Evolutionary conservation across 92 coral and sea anemone genomes (phyloP), one percentile per base, ranked within the genome.

Genomic region (Porites evermanni): DNA sequence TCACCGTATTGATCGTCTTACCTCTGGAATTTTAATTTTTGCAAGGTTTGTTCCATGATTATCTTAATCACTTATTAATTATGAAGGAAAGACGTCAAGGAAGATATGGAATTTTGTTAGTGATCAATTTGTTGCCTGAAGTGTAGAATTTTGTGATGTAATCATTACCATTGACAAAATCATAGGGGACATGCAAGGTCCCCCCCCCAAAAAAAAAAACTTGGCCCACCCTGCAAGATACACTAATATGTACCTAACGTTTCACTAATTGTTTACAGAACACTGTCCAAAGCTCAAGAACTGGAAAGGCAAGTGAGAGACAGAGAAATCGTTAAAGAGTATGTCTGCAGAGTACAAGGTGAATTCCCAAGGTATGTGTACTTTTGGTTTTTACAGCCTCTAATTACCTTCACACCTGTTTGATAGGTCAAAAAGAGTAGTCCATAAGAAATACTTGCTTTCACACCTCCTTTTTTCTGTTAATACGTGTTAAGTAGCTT

Each of bases 11-110:
- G 99, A 97, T 76, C 93, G 99, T 56, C 88, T 97, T 85, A 97
- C 99, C 18, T 97, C 99, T 71, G 99, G 99, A 75, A 95, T 97
- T 86, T 89, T 97, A 59, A 97, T 97, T 90, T 97, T 97, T 95
- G 98, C 99, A 82, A 97, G 92, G 99, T 97, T 83, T 61, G 84
- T 66, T n/a, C 9, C 64, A 19, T 47, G 13, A 18, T 18, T 7
- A 53, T 2, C 14, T 16, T 51, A 8, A 56, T 32, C 1, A 24
- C 16, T 13, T 16, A 4, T 18, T 66, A 11, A 63, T 8, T n/a
- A n/a, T 79, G 14, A 9, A 23, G 56, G 21, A 67, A 67, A 20
- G 14, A 59, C 8, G 17, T 59, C 14, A 59, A 59, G 17, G 64
- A 12, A 12, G 14, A 12, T 10, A 12, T 59, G 64, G 4, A 12